Base-by-base conservation (phyloP, 2,797 vertebrate species). In the Gorsachius magnificus region DNA sequence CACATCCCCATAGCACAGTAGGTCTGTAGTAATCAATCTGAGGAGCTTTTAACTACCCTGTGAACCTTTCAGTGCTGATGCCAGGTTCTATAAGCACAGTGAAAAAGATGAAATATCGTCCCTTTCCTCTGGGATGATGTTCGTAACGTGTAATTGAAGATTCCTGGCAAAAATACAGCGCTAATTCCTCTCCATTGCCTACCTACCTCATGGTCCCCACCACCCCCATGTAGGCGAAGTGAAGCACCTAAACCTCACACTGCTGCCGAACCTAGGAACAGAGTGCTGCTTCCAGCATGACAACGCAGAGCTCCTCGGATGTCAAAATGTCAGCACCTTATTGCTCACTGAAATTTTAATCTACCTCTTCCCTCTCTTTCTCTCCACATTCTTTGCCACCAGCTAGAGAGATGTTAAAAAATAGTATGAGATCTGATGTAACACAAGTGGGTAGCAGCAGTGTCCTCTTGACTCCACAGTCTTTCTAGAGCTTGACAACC, bases 381-480 rank as follows among this genome's bases (percentile, higher is more conserved):
- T 66, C 50, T 68, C 76, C 53, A 26, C 65, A 65, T 69, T 63
- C 65, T 72, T 90, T 93, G 69, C 72, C 79, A 95, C n/a, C 20
- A 82, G 41, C 72, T 61, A 53, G 51, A 82, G 48, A 64, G 56
- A 91, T 54, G 76, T 75, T 94, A 92, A 96, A 96, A 92, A 96
- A 89, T 31, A 91, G 87, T 48, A 85, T 10, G 57, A 95, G 84
- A 88, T 88, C 46, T 93, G 95, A 92, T 90, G 85, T 48, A 89
- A 95, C 58, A 15, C 53, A 94, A 95, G 91, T 88, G 87, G 94
- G 91, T 91, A 95, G 94, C 87, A 92, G 91, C 79, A 91, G 50
- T 93, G 72, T 96, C 74, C 74, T 96, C 79, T 65, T 83, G 45
- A 90, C 69, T 95, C 89, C 85, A 91, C 61, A 78, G 26, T 93